Evolutionary conservation across 2,797 vertebrate genomes (phyloP), one percentile per base, ranked within the genome.

Genomic region (Sebastes nivosus): DNA sequence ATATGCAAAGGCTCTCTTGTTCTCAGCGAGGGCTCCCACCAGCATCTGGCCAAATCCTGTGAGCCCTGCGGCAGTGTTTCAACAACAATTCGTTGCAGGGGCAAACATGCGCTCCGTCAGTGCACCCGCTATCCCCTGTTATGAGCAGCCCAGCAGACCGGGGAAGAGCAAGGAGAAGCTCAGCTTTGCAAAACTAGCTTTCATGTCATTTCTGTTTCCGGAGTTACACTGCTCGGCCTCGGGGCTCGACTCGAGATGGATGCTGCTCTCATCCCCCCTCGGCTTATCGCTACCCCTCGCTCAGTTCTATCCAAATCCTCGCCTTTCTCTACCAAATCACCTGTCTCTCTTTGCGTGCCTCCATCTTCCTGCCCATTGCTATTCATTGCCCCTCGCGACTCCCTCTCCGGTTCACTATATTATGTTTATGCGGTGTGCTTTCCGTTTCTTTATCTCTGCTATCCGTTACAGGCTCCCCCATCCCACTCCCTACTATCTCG

Each of bases 361-460:
- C 82, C 84, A 78, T 91, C 86, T 91, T 79, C 66, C 76, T 77
- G 30, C 80, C 81, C 81, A 90, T 93, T 92, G 82, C 88, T 90
- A 92, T 93, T 93, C 91, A 92, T 90, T 86, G 70, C 89, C 75
- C 74, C 73, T 50, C 10, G 50, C 27, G 1, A 82, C 74, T 88
- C 72, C 66, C 65, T 80, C 65, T 77, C 79, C 36, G 58, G 29
- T 85, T 85, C 75, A 79, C 87, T 85, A 80, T 86, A 82, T 88
- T 87, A 88, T 84, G 75, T 88, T 90, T 80, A 87, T 80, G 75
- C 63, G 60, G 60, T 67, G 52, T 52, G 70, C 71, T 81, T 89
- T 88, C 82, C 58, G 75, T 81, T 90, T 78, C 77, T 83, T 82
- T 90, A 87, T 94, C 86, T 88, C 67, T 16, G 72, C 75, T 88